These are phyloP conservation scores for Antheraea mylitta DNA, from an alignment of 1,140 invertebrate genomes.

Conservation along the genomic window DNA sequence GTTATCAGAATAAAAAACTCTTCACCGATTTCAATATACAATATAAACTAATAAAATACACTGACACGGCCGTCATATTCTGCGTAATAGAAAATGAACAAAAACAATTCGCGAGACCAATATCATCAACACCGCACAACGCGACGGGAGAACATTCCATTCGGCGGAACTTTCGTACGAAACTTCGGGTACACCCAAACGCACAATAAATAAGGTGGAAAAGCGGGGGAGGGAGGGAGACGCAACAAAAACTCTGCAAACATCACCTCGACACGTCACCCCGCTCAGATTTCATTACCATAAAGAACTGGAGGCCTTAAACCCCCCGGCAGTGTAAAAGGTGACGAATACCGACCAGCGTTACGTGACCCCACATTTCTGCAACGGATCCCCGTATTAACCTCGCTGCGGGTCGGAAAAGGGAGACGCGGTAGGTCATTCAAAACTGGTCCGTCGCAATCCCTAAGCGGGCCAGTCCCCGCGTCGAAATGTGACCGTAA, in stretches of 20 bases:
- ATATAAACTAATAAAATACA: not conserved
- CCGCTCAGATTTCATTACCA: constrained; percentile 78
- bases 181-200: constrained; percentile 60
- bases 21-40: not conserved
- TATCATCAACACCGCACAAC: constrained; percentile 49
- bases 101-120: constrained; percentile 30
- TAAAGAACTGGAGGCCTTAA: constrained; percentile 77
- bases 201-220: constrained; percentile 66
- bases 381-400: constrained; percentile 18
- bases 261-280: constrained; percentile 75
- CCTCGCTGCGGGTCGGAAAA: constrained; percentile 13
- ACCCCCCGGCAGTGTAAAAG: constrained; percentile 75
- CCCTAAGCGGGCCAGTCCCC: constrained; percentile 73
- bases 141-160: constrained; percentile 60
- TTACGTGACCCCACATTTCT: constrained; percentile 27
- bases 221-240: constrained; percentile 30
- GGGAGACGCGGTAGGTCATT: constrained; percentile 36
- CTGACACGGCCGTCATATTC: not conserved
- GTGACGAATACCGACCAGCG: constrained; percentile 64
- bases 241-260: constrained; percentile 74
- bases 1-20: too few relatives aligned
- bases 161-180: constrained; percentile 50
- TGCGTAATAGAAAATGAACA: constrained; percentile 28
- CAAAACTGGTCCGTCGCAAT: constrained; percentile 50
- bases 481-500: constrained; percentile 82